Evolutionary conservation across 2,113 vertebrate genomes (phyloP).

Genomic region (Platysteira castanea): DNA sequence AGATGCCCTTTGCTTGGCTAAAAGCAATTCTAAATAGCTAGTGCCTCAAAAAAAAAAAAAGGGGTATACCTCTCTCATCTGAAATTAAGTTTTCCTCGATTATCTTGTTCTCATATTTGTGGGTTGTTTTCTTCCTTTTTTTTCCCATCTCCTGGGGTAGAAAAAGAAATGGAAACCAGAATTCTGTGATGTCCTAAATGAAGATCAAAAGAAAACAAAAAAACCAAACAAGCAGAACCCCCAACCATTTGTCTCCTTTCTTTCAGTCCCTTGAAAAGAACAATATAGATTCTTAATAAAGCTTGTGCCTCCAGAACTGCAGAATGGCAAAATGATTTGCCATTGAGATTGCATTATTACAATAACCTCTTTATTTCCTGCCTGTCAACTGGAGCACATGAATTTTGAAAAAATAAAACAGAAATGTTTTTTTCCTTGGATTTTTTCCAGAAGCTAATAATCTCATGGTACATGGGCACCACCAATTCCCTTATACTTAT

Average conservation of each 20-base stretch:
- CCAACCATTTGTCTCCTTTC: accelerated
- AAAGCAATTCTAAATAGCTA: background rate
- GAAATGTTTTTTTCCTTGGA: background rate
- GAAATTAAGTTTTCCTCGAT: background rate
- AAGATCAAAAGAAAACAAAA: background rate
- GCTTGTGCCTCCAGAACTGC: background rate
- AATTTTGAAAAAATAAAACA: background rate
- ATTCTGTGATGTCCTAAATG: background rate
- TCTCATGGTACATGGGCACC: background rate
- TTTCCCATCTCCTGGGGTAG: too few species aligned
- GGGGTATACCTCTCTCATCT: accelerated
- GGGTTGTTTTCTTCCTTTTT: background rate
- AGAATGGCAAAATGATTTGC: background rate
- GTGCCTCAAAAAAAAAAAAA: background rate
- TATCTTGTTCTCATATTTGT: background rate
- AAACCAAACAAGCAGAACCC: accelerated
- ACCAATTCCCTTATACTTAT: background rate
- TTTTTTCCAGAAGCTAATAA: background rate
- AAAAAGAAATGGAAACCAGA: accelerated
- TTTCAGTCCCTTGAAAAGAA: background rate
- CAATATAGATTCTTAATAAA: background rate
- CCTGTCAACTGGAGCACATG: background rate
- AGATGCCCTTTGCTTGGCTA: background rate
- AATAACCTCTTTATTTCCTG: background rate
- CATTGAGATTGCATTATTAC: background rate